Evolutionary conservation across 2,888 invertebrate genomes (phyloP).

Genomic region (Mimas tiliae): DNA sequence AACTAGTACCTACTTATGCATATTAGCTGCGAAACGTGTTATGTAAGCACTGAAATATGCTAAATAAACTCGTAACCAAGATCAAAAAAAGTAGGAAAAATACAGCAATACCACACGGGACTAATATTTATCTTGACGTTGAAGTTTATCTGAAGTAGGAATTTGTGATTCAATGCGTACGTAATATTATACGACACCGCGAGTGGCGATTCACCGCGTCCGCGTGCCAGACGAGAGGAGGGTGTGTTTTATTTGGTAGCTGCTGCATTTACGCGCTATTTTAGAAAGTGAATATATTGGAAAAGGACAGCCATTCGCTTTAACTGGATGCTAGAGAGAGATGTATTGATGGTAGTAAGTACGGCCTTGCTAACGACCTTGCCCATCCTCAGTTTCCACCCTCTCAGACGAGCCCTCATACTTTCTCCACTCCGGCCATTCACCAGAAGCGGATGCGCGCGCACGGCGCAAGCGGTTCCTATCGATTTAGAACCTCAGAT

Average conservation of each 20-base stretch:
- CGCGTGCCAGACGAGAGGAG: constrained; percentile 53
- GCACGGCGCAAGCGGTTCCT: constrained; percentile 67
- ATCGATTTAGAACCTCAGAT: constrained; percentile 69
- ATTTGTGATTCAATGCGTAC: constrained; percentile 31
- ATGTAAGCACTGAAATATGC: not conserved
- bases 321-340: constrained; percentile 52
- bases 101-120: not conserved
- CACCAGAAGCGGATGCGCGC: constrained; percentile 76
- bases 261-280: constrained; percentile 69
- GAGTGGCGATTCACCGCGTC: constrained; percentile 47
- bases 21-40: not conserved
- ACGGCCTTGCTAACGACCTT: constrained; percentile 77
- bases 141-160: constrained; percentile 22
- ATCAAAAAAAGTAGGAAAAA: not conserved
- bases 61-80: not conserved
- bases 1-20: not conserved
- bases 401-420: constrained; percentile 58
- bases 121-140: constrained; percentile 10
- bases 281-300: constrained; percentile 67
- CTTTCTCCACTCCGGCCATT: constrained; percentile 73
- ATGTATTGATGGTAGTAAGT: constrained; percentile 66
- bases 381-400: constrained; percentile 55
- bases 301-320: constrained; percentile 46
- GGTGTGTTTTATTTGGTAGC: constrained; percentile 63
- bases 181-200: constrained; percentile 38